Conservation (phyloP, 2,113 vertebrate genomes). For the Sterrhoptilus dennistouni region DNA sequence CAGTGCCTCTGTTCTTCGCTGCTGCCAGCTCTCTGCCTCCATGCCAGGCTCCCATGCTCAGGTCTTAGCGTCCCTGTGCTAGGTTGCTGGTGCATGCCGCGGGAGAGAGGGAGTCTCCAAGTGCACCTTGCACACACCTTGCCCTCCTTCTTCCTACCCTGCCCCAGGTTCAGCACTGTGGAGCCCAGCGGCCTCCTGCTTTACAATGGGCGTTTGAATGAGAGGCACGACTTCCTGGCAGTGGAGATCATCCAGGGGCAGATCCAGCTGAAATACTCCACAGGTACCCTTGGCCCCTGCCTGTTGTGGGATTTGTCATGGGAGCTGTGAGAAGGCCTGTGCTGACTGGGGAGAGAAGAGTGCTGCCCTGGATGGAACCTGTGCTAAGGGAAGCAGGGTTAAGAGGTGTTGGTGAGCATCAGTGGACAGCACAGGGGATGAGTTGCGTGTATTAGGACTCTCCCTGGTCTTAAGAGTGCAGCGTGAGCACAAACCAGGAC, state of each 20-base stretch:
- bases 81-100: accelerated
- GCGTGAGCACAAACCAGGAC: background rate
- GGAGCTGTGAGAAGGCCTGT: background rate
- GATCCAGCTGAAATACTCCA: constrained; percentile 95
- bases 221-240: constrained; percentile 96
- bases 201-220: constrained; percentile 96
- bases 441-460: background rate
- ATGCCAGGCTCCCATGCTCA: background rate
- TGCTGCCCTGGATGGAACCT: background rate
- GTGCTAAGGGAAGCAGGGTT: background rate
- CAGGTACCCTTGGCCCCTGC: constrained; percentile 76
- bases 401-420: background rate
- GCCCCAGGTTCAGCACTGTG: constrained; percentile 89
- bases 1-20: background rate
- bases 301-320: background rate
- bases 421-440: background rate
- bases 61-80: background rate
- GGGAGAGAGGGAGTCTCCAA: accelerated
- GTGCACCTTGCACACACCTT: background rate
- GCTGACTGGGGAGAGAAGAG: accelerated
- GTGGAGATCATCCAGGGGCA: constrained; percentile 94
- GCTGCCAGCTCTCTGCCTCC: background rate
- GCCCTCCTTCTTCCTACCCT: background rate
- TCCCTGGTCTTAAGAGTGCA: background rate
- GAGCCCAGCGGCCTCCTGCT: constrained; percentile 90